Conservation (phyloP, 2,888 invertebrate species). For the Tenthredo distinguenda region DNA sequence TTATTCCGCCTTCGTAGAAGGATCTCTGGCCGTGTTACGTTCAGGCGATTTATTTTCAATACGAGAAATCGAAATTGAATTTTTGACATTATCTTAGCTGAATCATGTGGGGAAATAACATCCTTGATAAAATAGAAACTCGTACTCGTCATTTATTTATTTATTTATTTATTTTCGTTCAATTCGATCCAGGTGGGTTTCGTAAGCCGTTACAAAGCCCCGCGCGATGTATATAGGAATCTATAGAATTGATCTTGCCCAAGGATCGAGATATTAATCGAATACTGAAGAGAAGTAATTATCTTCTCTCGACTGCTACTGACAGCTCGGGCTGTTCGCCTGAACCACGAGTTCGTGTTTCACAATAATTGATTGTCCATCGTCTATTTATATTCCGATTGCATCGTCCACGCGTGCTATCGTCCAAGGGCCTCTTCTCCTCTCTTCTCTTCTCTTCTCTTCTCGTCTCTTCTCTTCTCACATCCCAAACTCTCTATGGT, state of each 20-base stretch:
- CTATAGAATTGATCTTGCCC: constrained; percentile 54
- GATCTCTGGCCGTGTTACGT: not conserved
- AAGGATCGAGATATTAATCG: constrained; percentile 64
- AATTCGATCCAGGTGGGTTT: not conserved
- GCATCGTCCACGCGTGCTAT: constrained; percentile 29
- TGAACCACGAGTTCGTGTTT: not conserved
- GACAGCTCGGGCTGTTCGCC: constrained; percentile 14
- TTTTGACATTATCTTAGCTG: not conserved
- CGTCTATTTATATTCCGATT: constrained; percentile 40
- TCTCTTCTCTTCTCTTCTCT: not conserved
- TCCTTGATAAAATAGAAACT: too few species aligned
- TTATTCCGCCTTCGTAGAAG: not conserved
- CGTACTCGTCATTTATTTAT: not conserved
- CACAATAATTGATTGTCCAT: constrained; percentile 49
- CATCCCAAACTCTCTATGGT: not conserved
- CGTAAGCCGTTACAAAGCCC: not conserved
- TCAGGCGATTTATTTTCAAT: not conserved
- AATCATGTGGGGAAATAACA: not conserved
- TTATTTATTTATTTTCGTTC: not conserved
- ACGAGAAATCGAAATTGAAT: not conserved
- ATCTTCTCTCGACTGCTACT: constrained; percentile 55
- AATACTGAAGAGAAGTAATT: constrained; percentile 66
- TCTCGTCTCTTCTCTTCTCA: not conserved
- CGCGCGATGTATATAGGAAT: not conserved
- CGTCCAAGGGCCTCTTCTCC: not conserved